Evolutionary conservation across 2,113 vertebrate genomes (phyloP).

Genomic region (Rhabdomys dilectus): DNA sequence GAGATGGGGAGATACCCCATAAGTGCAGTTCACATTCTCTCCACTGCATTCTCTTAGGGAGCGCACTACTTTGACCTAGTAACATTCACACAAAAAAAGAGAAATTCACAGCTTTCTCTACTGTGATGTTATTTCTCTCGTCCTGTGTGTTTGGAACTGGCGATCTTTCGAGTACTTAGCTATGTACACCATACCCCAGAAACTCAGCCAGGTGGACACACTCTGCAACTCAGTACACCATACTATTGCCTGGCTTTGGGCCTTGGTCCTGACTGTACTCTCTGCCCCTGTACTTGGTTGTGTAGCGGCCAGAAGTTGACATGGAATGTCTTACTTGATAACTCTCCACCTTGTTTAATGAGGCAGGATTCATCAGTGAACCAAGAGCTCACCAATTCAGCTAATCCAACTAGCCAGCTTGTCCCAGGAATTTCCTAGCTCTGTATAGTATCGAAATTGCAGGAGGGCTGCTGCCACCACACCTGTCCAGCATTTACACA

Average conservation of each 20-base stretch:
- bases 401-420: not conserved
- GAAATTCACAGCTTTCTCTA: conserved; percentile 17
- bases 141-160: not conserved
- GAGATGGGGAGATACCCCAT: too few species aligned
- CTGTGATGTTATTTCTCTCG: not conserved
- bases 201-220: not conserved
- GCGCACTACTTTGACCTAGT: too few species aligned
- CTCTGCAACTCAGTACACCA: not conserved
- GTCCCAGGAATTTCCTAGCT: not conserved
- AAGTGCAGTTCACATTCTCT: too few species aligned
- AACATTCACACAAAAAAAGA: too few species aligned
- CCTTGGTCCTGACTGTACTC: not conserved
- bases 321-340: not conserved
- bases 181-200: not conserved
- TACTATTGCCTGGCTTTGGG: not conserved
- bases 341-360: not conserved
- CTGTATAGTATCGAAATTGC: too few species aligned
- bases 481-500: not conserved
- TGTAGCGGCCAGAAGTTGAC: not conserved
- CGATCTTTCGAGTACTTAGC: not conserved
- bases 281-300: not conserved
- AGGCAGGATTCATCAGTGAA: not conserved
- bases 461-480: not conserved
- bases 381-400: not conserved
- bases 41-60: not conserved